Base-by-base conservation (phyloP, 2,797 vertebrate genomes). In the Chloroceryle amazona region DNA sequence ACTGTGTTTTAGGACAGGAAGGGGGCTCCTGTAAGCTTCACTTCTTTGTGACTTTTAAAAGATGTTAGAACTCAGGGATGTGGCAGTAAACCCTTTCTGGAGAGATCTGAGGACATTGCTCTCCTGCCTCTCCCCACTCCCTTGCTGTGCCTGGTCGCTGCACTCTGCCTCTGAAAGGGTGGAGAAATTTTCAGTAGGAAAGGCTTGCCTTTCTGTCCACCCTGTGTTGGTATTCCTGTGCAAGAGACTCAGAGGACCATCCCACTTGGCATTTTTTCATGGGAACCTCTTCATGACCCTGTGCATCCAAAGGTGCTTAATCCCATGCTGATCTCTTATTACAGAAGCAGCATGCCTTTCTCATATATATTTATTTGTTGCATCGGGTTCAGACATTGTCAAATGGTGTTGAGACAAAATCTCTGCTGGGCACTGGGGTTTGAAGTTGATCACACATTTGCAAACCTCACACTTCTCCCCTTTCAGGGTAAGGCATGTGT, bases 141-240 rank as follows among this genome's bases (percentile, higher is more conserved):
- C 26, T 71, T 58, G 10, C 58, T 47, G 28, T 61, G 46, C 39
- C 18, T 74, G 52, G 6, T 81, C 35, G 35, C 67, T 44, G 23
- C 0, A 0, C 25, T 80, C 37, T 82, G 29, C n/a, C 26, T 60
- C 63, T 44, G 62, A 7, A 55, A 79, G 12, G n/a, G 37, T 42
- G 25, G 18, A 52, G 41, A 42, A 51, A n/a, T 62, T 60, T 70
- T 33, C 22, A 9, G 11, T 58, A 54, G 58, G 21, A 66, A 35
- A 78, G 15, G 2, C 15, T 68, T n/a, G 68, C 13, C 21, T 72
- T 80, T 74, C 39, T 55, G 19, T 42, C 10, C 28, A 16, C 11
- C 4, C 33, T 2, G 0, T 79, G 1, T 37, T 23, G 42, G 10
- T 49, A 28, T 22, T 87, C 41, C n/a, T 1, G 1, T 70, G 63